phyloP scores from a whole-genome alignment of 2,797 vertebrate species.

The Phoebastria nigripes region DNA sequence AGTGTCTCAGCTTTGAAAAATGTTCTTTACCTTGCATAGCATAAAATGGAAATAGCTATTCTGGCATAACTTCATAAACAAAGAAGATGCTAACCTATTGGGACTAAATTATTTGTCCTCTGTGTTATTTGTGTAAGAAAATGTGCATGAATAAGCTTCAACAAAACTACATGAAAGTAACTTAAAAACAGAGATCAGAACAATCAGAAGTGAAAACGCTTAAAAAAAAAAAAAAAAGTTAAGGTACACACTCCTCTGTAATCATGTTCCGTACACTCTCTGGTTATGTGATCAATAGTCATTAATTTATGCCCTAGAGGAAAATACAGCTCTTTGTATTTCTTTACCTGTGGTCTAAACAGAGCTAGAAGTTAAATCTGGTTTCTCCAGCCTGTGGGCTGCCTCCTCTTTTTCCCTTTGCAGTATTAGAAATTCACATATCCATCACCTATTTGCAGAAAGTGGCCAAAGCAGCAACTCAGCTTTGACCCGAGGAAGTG shows the following conservation, averaged over 20 bases:
- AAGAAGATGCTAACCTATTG: neutral
- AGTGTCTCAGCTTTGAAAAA: slow-evolving; percentile 30
- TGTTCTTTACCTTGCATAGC: slow-evolving; percentile 23
- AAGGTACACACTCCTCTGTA: neutral
- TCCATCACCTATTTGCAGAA: neutral
- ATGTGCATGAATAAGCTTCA: neutral
- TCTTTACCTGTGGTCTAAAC: neutral
- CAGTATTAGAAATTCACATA: neutral
- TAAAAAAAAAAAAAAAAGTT: neutral
- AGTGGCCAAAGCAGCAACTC: neutral
- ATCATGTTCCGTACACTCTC: neutral
- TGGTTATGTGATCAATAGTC: neutral
- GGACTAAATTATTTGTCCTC: slow-evolving; percentile 26
- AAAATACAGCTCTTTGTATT: neutral
- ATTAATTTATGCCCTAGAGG: neutral
- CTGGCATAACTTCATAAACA: slow-evolving; percentile 32
- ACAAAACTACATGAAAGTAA: neutral
- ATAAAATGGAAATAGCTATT: slow-evolving; percentile 40
- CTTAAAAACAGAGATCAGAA: neutral
- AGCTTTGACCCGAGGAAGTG: neutral
- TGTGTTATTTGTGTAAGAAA: neutral
- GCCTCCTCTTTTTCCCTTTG: neutral
- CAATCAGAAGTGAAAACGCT: neutral
- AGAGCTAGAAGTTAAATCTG: neutral
- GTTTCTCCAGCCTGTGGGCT: neutral